phyloP scores from a whole-genome alignment of 2,888 invertebrate species.

The Drosophila formosana region DNA sequence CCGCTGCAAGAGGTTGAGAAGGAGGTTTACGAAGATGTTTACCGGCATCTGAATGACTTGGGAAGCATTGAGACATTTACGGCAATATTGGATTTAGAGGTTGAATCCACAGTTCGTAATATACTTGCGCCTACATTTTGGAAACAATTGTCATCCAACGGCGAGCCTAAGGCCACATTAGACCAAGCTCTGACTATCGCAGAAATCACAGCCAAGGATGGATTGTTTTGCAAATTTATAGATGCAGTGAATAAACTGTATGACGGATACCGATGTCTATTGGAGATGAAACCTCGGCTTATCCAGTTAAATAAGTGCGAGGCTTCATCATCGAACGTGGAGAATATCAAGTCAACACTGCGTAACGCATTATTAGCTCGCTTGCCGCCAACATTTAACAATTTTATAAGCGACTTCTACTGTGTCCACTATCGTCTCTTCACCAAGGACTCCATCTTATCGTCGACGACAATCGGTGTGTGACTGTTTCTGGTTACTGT shows the following conservation, averaged over 20 bases:
- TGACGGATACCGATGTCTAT: conserved; percentile 68
- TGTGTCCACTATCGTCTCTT: conserved; percentile 91
- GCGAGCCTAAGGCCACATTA: conserved; percentile 24
- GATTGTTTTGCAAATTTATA: conserved; percentile 78
- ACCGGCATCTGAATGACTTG: conserved; percentile 42
- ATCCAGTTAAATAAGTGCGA: conserved; percentile 50
- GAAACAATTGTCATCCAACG: conserved; percentile 70
- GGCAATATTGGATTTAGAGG: conserved; percentile 78
- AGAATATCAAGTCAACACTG: conserved; percentile 85
- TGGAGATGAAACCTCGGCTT: conserved; percentile 67
- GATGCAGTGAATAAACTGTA: conserved; percentile 81
- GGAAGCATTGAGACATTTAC: conserved; percentile 54
- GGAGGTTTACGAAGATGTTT: conserved; percentile 41
- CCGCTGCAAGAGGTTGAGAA: conserved; percentile 34
- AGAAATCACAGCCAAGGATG: conserved; percentile 52
- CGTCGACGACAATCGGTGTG: conserved; percentile 59
- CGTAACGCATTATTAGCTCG: conserved; percentile 88
- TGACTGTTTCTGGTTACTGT: neutral
- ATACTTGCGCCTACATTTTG: conserved; percentile 83
- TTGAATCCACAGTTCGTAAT: conserved; percentile 75
- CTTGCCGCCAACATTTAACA: conserved; percentile 89
- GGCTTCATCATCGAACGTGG: conserved; percentile 82
- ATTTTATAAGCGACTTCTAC: conserved; percentile 91
- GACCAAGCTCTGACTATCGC: conserved; percentile 43
- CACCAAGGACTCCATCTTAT: conserved; percentile 83